Evolutionary conservation across 2,113 vertebrate genomes (phyloP).

Genomic region (Fulmarus glacialis): DNA sequence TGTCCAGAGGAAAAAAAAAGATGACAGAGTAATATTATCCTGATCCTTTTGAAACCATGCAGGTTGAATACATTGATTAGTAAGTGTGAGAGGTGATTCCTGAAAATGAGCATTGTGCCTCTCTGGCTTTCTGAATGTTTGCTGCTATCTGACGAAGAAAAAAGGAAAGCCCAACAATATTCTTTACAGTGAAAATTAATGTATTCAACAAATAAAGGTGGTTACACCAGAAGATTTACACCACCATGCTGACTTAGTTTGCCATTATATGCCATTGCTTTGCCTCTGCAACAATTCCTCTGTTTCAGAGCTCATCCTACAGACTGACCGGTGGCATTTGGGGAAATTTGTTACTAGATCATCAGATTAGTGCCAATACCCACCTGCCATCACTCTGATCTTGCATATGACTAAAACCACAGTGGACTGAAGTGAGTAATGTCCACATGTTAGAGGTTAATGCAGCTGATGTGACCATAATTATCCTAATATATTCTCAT

Average conservation of each 20-base stretch:
- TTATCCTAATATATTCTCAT: neutral
- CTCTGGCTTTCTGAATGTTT: neutral
- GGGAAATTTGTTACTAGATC: neutral
- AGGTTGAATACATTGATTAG: neutral
- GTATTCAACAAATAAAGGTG: neutral
- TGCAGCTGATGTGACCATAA: neutral
- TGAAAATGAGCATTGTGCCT: neutral
- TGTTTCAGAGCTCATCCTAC: neutral
- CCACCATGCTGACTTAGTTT: accelerated
- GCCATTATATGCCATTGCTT: neutral
- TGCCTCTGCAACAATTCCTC: neutral
- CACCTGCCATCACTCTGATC: neutral
- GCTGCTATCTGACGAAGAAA: neutral
- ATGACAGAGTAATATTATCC: neutral
- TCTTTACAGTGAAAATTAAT: neutral
- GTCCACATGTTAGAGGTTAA: neutral
- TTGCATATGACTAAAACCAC: neutral
- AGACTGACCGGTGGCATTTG: neutral
- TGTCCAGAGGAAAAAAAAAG: neutral
- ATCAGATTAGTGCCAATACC: neutral
- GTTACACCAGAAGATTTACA: neutral
- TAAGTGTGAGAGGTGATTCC: neutral
- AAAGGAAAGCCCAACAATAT: neutral
- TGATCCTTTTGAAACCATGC: neutral
- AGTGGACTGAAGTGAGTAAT: neutral